Base-by-base conservation (phyloP, 1,140 invertebrate species). In the Aphelenchoides fujianensis region DNA sequence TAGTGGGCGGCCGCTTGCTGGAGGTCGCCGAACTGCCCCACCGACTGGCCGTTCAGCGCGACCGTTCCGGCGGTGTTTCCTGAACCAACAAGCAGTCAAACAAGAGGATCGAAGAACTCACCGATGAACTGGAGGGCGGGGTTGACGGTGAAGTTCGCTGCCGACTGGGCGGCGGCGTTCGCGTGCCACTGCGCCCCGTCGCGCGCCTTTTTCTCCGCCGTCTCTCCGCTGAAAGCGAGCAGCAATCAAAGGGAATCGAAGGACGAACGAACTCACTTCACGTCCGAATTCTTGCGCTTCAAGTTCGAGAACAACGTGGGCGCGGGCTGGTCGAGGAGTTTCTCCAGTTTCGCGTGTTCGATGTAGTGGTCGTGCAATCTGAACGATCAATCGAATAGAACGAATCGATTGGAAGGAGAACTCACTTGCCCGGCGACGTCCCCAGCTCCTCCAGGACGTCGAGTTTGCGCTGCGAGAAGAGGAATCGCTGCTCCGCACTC, bases 381-480 rank as follows among this genome's bases (percentile, higher is more conserved):
- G n/a, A n/a, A n/a, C n/a, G n/a, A n/a, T n/a, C n/a, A n/a, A n/a
- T n/a, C n/a, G n/a, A n/a, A n/a, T n/a, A n/a, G n/a, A n/a, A n/a
- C n/a, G n/a, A n/a, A n/a, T n/a, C n/a, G n/a, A n/a, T n/a, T n/a
- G n/a, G n/a, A n/a, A n/a, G n/a, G n/a, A n/a, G n/a, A n/a, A n/a
- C n/a, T n/a, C n/a, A n/a, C n/a, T 81, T 82, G 55, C 72, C 66
- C 35, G 86, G 82, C 74, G 85, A 82, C 36, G 77, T 78, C 23
- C 87, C 85, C 81, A 89, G 87, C 71, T 89, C 88, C 79, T 89
- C 88, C 1, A 94, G 85, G 80, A 92, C 93, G 82, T 94, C 92
- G 3, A 94, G 88, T 86, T 92, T 92, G n/a, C 92, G 87, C 83
- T 93, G 91, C n/a, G 92, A 91, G 85, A 94, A 93, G n/a, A 91